These are phyloP conservation scores for Pampus argenteus DNA, from an alignment of 2,797 vertebrate species.

Conservation along the genomic window DNA sequence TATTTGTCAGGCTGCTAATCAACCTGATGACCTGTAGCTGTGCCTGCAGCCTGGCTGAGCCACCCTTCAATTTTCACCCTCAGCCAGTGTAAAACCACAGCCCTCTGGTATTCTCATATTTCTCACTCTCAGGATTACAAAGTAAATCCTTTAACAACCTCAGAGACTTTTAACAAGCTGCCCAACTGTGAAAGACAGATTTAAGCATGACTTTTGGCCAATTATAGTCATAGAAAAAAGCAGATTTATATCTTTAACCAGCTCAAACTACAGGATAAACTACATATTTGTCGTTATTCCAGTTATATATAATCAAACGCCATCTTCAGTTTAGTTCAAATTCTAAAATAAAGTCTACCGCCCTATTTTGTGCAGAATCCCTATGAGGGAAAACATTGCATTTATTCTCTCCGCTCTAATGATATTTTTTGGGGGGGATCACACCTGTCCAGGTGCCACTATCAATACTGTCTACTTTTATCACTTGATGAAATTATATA, in stretches of 20 bases:
- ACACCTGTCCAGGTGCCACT: neutral
- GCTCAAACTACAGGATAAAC: neutral
- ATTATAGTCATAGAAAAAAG: constrained; percentile 15
- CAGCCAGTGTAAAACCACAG: constrained; percentile 29
- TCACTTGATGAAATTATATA: neutral
- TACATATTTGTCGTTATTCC: neutral
- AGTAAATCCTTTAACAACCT: constrained; percentile 42
- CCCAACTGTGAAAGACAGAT: constrained; percentile 25
- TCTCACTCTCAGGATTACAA: constrained; percentile 37
- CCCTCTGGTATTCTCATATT: constrained; percentile 24
- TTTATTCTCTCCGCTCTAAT: neutral
- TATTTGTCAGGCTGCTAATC: constrained; percentile 73
- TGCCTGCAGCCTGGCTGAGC: constrained; percentile 53
- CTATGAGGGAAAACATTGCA: neutral
- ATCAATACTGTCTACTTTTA: neutral
- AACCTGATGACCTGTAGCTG: constrained; percentile 71
- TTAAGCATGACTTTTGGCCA: constrained; percentile 17
- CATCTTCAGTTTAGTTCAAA: neutral
- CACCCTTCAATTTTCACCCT: constrained; percentile 42
- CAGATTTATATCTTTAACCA: constrained; percentile 3
- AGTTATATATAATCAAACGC: neutral
- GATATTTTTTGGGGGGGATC: neutral
- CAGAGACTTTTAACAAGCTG: constrained; percentile 23
- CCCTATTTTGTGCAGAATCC: neutral
- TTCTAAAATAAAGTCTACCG: constrained; percentile 5